A percentile compares a stretch with the other conserved stretches of the same genome.
phyloP scores from a whole-genome alignment of 2,113 vertebrate genomes.

The rabbit (Oryctolagus cuniculus) region mOryCun1.1 NC_091434.1:47780001-47780500 shows the following conservation, averaged over 20 bases:
- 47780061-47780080: background rate
- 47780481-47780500: background rate
- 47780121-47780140: background rate
- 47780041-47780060: background rate
- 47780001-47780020: background rate
- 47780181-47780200: constrained; percentile 6
- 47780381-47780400: background rate
- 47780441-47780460: background rate
- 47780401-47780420: background rate
- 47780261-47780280: constrained; percentile 56
- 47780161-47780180: background rate
- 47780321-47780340: background rate
- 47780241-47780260: constrained; percentile 59
- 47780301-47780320: background rate
- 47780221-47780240: constrained; percentile 67
- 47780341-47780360: background rate
- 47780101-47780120: background rate
- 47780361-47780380: background rate
- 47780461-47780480: background rate
- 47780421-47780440: background rate
- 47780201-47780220: constrained; percentile 33
- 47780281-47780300: background rate
- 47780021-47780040: background rate
- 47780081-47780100: background rate
- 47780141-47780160: background rate